These are phyloP conservation scores for Falco concolor DNA, from an alignment of 2,797 vertebrate species.

Conservation along the genomic window DNA sequence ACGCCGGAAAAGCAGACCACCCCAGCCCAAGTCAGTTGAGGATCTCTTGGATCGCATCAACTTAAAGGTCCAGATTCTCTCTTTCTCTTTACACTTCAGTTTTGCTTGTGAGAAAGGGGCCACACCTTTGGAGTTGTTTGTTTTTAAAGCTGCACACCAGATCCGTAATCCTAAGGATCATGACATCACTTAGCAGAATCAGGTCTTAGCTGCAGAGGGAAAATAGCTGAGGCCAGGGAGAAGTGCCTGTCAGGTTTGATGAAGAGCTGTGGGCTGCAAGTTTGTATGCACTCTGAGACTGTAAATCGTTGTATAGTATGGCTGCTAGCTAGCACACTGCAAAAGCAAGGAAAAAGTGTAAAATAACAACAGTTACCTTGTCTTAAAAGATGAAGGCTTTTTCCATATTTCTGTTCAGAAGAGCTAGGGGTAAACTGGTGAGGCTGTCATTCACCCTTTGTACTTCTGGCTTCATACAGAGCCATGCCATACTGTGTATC, in stretches of 20 bases:
- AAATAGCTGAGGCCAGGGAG: background rate
- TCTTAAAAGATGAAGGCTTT: background rate
- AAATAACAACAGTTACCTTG: background rate
- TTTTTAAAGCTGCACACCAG: background rate
- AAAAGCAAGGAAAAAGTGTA: background rate
- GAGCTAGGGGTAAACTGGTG: background rate
- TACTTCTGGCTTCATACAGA: background rate
- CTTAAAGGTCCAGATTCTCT: constrained; percentile 81
- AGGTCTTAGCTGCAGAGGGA: background rate
- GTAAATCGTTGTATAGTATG: background rate
- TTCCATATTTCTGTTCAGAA: background rate
- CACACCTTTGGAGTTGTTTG: background rate
- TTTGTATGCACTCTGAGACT: background rate
- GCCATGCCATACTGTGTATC: background rate
- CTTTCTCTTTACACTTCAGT: background rate
- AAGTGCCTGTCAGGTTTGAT: background rate
- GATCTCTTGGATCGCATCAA: constrained; percentile 95
- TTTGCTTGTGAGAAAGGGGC: background rate
- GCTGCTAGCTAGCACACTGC: background rate
- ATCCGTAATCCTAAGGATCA: background rate
- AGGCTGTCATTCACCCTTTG: background rate
- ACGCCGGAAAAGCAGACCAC: constrained; percentile 86
- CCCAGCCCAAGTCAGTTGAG: constrained; percentile 95
- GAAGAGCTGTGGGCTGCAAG: background rate
- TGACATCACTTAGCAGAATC: background rate